Conservation (phyloP, 2,888 invertebrate genomes). For the Clivina fossor region DNA sequence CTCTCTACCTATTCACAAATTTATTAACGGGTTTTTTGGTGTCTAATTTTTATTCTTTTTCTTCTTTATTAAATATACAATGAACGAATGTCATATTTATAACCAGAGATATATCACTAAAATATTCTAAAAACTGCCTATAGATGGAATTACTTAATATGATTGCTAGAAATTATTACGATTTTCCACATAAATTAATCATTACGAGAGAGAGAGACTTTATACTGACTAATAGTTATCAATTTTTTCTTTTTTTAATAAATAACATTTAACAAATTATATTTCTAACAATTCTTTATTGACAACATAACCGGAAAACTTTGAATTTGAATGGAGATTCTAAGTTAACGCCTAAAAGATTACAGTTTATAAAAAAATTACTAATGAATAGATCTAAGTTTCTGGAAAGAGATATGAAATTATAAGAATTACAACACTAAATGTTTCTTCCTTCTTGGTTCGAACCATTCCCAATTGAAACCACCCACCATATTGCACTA, state of each 20-base stretch:
- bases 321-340: too few species aligned
- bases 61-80: constrained; percentile 19
- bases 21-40: constrained; percentile 30
- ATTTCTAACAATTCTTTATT: neutral
- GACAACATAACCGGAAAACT: neutral
- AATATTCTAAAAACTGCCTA: constrained; percentile 8
- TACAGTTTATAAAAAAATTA: too few species aligned
- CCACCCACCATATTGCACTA: constrained; percentile 16
- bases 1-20: too few species aligned
- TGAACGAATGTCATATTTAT: constrained; percentile 16
- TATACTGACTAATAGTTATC: constrained; percentile 19
- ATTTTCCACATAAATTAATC: constrained; percentile 31
- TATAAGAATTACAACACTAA: too few species aligned
- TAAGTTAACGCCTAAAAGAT: too few species aligned
- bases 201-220: constrained; percentile 20
- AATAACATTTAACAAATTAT: constrained; percentile 2
- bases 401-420: too few species aligned
- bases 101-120: constrained; percentile 29
- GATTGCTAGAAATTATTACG: constrained; percentile 32
- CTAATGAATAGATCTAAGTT: too few species aligned
- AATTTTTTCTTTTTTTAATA: neutral
- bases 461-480: too few species aligned
- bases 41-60: constrained; percentile 27
- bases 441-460: too few species aligned
- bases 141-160: too few species aligned